These are phyloP conservation scores for Pocillopora damicornis DNA, from an alignment of 64 coral and sea anemone species.

Conservation along the genomic window DNA sequence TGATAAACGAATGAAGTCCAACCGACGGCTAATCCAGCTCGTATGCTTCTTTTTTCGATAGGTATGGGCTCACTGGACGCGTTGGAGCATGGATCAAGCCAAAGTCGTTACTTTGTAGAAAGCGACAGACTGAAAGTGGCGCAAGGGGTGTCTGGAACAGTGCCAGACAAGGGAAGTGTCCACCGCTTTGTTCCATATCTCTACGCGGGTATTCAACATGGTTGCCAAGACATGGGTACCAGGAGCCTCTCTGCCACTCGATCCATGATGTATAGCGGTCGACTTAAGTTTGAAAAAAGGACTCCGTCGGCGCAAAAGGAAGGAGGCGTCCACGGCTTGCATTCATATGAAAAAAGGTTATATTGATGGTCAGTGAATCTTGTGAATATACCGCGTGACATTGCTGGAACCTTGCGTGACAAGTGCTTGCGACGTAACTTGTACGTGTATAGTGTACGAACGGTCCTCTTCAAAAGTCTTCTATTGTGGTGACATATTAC, in stretches of 20 bases:
- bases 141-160: constrained; percentile 83
- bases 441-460: background rate
- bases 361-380: constrained; percentile 5
- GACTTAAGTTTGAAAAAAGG: constrained; percentile 85
- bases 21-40: background rate
- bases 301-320: constrained; percentile 57
- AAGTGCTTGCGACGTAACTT: too few species aligned
- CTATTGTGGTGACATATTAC: background rate
- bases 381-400: background rate
- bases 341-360: constrained; percentile 85
- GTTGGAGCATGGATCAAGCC: constrained; percentile 75
- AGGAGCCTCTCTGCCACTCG: constrained; percentile 62
- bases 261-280: constrained; percentile 88
- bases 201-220: constrained; percentile 69
- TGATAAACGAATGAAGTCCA: too few species aligned
- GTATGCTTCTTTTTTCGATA: background rate
- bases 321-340: constrained; percentile 75
- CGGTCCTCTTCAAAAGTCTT: background rate
- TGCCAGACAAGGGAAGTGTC: constrained; percentile 76
- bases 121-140: constrained; percentile 81
- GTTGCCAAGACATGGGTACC: constrained; percentile 85
- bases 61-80: constrained; percentile 92
- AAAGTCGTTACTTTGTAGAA: constrained; percentile 88
- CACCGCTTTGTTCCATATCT: constrained; percentile 81
- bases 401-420: background rate